Base-by-base conservation (phyloP, 1,140 invertebrate species). In the Lycorma delicatula region DNA sequence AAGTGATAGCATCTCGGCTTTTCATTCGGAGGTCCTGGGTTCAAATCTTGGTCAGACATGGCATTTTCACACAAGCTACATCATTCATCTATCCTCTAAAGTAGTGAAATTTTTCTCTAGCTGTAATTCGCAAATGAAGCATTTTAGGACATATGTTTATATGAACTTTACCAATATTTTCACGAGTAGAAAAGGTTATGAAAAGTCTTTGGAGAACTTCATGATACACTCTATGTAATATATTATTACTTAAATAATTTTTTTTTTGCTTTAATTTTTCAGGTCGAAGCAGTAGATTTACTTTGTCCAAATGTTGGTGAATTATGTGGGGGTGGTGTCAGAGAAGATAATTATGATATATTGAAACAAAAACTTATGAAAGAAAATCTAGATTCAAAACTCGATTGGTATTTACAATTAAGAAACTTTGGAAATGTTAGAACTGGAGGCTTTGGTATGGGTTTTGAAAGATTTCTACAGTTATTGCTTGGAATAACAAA, bases 401-500 rank as follows among this genome's bases (percentile, higher is more conserved):
- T 93, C 7, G 71, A 81, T n/a, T 95, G 93, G 92, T 99, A 98
- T 74, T 77, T 95, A 52, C 90, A 98, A 53, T 68, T 98, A 41
- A 74, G 97, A 62, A 86, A 86, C 75, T 93, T 82, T 76, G 96
- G 95, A 3, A 84, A 86, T 63, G 81, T 89, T 47, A 83, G 91
- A 0, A 93, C 92, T 31, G 93, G 86, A 18, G 96, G 96, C 0
- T 98, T 93, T 78, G 96, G 96, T 48, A 77, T 98, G 67, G 97
- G 96, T 9, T 89, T 98, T 68, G 97, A 99, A 71, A 80, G 96
- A 70, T 84, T 88, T 64, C 70, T 98, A 49, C 91, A 95, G 74
- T 79, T 84, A 41, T 49, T 97, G 3, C 80, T 93, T 46, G 81
- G 82, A 36, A 81, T 93, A 36, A 68, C 74, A 25, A 97, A 94